Evolutionary conservation across 2,113 vertebrate species (phyloP).

Genomic region (Myotis lucifugus): DNA sequence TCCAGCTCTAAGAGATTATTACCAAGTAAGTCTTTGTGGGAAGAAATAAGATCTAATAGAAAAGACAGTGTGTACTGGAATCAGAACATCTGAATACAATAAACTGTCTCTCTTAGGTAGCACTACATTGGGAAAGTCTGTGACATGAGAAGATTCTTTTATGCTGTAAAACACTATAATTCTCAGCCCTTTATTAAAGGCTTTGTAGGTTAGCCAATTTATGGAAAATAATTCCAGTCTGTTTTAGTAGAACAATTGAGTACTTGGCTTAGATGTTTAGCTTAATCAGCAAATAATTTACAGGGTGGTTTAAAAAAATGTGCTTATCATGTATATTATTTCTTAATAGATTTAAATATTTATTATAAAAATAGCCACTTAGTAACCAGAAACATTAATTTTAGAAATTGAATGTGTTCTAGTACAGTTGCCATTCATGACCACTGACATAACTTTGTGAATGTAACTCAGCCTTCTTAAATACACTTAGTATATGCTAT

Average conservation of each 20-base stretch:
- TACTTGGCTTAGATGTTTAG: slow-evolving; percentile 49
- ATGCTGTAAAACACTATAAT: slow-evolving; percentile 32
- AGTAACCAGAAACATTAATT: slow-evolving; percentile 43
- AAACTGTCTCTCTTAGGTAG: not conserved
- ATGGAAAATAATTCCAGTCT: slow-evolving; percentile 35
- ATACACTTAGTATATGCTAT: not conserved
- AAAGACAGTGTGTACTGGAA: not conserved
- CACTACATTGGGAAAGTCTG: not conserved
- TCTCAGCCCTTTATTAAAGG: slow-evolving; percentile 48
- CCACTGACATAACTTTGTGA: slow-evolving; percentile 27
- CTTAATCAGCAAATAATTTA: slow-evolving; percentile 60
- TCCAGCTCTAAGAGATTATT: not conserved
- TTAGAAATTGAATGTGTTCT: slow-evolving; percentile 47
- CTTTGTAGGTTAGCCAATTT: slow-evolving; percentile 35
- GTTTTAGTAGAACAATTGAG: slow-evolving; percentile 38
- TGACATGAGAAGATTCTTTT: slow-evolving; percentile 41
- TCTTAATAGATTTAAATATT: slow-evolving; percentile 38
- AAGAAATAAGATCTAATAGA: not conserved
- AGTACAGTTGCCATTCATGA: slow-evolving; percentile 37
- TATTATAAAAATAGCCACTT: slow-evolving; percentile 7
- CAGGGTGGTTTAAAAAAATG: slow-evolving; percentile 43
- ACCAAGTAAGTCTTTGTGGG: not conserved
- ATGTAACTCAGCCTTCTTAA: slow-evolving; percentile 7
- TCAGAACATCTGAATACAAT: not conserved
- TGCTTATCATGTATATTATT: slow-evolving; percentile 49